phyloP scores from a whole-genome alignment of 2,113 vertebrate species.

The Tapirus terrestris region DNA sequence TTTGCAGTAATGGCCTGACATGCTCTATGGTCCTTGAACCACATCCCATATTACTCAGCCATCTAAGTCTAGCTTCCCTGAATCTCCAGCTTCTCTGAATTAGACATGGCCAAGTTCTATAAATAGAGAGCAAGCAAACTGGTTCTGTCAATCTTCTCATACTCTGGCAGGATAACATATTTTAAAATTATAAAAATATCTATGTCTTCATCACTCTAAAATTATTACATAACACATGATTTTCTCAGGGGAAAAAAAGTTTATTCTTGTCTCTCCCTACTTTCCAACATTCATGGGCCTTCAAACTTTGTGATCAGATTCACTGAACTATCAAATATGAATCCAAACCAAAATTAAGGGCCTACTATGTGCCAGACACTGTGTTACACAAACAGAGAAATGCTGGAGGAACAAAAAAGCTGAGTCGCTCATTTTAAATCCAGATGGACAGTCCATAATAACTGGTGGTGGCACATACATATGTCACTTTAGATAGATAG shows the following conservation, averaged over 20 bases:
- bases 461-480: fast-evolving
- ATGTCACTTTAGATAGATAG: neutral
- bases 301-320: neutral
- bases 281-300: neutral
- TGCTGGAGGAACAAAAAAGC: neutral
- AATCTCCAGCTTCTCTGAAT: slow-evolving; percentile 60
- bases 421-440: neutral
- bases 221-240: slow-evolving; percentile 72
- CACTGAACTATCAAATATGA: neutral
- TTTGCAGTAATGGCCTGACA: neutral
- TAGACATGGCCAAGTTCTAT: slow-evolving; percentile 64
- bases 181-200: slow-evolving; percentile 77
- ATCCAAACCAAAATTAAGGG: neutral
- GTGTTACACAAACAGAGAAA: neutral
- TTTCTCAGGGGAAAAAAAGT: neutral
- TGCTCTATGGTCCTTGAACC: slow-evolving; percentile 29
- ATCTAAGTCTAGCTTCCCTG: slow-evolving; percentile 56
- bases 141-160: slow-evolving; percentile 73
- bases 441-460: neutral
- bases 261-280: neutral
- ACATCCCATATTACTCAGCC: slow-evolving; percentile 54
- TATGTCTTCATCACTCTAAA: slow-evolving; percentile 69
- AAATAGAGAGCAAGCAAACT: slow-evolving; percentile 70
- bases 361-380: neutral
- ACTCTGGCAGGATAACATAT: slow-evolving; percentile 61